These are phyloP conservation scores for Hydrotaea diabolus DNA, from an alignment of 2,888 invertebrate species.

Conservation along the genomic window DNA sequence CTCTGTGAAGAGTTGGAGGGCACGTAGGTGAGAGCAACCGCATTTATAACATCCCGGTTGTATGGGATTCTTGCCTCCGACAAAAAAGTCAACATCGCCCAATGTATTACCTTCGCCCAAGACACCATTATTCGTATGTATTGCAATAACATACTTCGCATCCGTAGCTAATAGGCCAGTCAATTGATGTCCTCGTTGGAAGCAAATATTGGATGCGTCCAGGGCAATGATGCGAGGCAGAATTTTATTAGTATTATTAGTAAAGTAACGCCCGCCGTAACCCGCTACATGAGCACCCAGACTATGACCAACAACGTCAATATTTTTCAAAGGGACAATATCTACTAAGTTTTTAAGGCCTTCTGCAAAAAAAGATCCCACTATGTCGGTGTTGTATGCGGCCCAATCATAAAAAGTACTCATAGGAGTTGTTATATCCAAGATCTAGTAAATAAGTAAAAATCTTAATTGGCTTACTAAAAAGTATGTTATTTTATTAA, in stretches of 20 bases:
- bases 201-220: conserved; percentile 78
- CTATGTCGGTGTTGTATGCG: conserved; percentile 78
- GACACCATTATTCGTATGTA: conserved; percentile 79
- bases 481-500: background rate
- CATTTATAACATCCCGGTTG: conserved; percentile 71
- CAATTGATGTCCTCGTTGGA: conserved; percentile 73
- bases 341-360: conserved; percentile 74
- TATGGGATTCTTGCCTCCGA: conserved; percentile 70
- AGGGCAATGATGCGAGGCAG: conserved; percentile 76
- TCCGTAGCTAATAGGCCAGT: conserved; percentile 76
- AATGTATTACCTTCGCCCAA: conserved; percentile 70
- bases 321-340: conserved; percentile 72
- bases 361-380: conserved; percentile 75
- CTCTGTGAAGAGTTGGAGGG: conserved; percentile 74
- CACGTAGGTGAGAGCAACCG: conserved; percentile 73
- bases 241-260: conserved; percentile 70
- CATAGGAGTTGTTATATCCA: conserved; percentile 76
- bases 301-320: conserved; percentile 80
- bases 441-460: conserved; percentile 67
- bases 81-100: conserved; percentile 77
- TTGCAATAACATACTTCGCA: conserved; percentile 78
- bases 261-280: conserved; percentile 76
- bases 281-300: conserved; percentile 80
- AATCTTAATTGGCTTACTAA: background rate
- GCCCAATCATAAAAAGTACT: conserved; percentile 80